A percentile compares a stretch with the other conserved stretches of the same genome.
phyloP scores from a whole-genome alignment of 2,888 invertebrate species.

The Sepiola atlantica region DNA sequence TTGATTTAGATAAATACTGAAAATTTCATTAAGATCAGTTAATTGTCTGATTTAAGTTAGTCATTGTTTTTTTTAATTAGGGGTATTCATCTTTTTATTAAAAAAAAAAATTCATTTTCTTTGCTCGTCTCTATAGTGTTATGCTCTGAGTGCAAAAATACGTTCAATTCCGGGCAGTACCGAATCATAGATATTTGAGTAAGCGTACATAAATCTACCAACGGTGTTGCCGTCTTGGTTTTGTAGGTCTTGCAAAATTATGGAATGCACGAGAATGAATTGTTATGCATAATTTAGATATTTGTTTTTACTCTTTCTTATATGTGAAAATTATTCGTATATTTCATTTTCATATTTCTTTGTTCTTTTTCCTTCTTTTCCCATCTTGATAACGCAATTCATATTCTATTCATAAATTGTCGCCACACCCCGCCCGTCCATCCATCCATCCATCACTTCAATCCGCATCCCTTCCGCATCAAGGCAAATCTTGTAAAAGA shows the following conservation, averaged over 20 bases:
- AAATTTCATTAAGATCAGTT: no score
- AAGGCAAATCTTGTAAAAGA: background rate
- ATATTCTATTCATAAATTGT: background rate
- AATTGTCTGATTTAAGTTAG: background rate
- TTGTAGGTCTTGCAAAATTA: background rate
- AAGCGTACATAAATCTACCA: no score
- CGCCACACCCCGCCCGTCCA: no score
- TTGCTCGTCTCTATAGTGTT: no score
- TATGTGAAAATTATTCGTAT: background rate
- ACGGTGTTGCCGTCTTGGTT: background rate
- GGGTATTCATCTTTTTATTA: no score
- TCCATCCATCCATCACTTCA: no score
- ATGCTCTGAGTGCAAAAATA: no score
- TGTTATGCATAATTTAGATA: background rate
- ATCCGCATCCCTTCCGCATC: background rate
- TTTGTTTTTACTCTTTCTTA: background rate
- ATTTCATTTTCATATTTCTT: background rate
- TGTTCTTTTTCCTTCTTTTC: background rate
- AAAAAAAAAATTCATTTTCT: no score
- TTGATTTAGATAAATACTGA: no score
- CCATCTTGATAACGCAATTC: constrained; percentile 7
- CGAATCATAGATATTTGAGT: no score
- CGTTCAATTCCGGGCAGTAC: no score
- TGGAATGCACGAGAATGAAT: background rate
- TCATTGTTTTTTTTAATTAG: background rate